A percentile compares a stretch with the other conserved stretches of the same genome.
phyloP scores from a whole-genome alignment of 2,888 invertebrate genomes.

The Yponomeuta cagnagella region DNA sequence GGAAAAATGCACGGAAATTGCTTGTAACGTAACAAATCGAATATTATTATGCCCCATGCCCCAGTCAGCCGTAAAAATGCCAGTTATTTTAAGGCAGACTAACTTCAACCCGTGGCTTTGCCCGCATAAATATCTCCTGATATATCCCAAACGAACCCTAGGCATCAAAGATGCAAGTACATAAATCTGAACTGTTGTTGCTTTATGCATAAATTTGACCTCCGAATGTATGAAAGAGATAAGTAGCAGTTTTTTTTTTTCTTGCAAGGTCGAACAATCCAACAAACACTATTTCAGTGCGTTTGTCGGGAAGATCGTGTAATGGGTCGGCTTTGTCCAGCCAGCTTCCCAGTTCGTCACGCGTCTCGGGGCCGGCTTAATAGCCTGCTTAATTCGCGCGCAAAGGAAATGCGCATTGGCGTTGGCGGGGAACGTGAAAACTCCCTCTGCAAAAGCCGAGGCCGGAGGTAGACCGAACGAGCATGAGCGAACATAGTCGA shows the following conservation, averaged over 20 bases:
- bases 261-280: too few species aligned
- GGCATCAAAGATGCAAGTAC: too few species aligned
- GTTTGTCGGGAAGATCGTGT: slow-evolving; percentile 42
- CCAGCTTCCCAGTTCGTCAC: slow-evolving; percentile 66
- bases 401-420: slow-evolving; percentile 68
- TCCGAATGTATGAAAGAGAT: too few species aligned
- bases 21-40: slow-evolving; percentile 26
- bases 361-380: slow-evolving; percentile 65
- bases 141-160: too few species aligned
- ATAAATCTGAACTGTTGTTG: too few species aligned
- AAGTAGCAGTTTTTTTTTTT: too few species aligned
- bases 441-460: slow-evolving; percentile 52
- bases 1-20: slow-evolving; percentile 28
- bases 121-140: too few species aligned
- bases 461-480: slow-evolving; percentile 34
- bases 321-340: slow-evolving; percentile 49
- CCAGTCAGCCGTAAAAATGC: slow-evolving; percentile 10
- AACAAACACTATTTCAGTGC: too few species aligned
- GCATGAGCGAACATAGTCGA: too few species aligned
- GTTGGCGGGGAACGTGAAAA: slow-evolving; percentile 49
- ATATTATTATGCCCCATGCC: slow-evolving; percentile 17
- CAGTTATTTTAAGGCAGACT: slow-evolving; percentile 39
- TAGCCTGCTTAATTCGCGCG: slow-evolving; percentile 71
- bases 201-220: too few species aligned
- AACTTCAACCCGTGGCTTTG: too few species aligned